These are phyloP conservation scores for Drosophila sechellia DNA, from an alignment of 1,140 invertebrate genomes.

Conservation along the genomic window DNA sequence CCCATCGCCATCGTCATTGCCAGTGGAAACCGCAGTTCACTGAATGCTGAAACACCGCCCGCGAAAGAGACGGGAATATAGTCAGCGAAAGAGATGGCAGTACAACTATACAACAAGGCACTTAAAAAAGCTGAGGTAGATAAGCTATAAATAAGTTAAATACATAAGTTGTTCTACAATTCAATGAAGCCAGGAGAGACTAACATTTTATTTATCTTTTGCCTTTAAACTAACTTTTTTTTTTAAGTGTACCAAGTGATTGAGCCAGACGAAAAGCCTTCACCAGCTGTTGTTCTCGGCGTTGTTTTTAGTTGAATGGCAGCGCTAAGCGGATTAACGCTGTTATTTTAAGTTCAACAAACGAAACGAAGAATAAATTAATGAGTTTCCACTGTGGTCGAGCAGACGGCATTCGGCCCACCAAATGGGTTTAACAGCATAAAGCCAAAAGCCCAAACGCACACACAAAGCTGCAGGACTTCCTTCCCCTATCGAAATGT, in stretches of 20 bases:
- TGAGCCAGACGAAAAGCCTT: constrained; percentile 26
- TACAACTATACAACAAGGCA: not conserved
- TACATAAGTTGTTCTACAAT: too few relatives aligned
- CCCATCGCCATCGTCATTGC: constrained; percentile 40
- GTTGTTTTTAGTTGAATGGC: constrained; percentile 76
- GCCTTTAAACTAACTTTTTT: not conserved
- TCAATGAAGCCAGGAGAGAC: too few relatives aligned
- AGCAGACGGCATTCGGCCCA: constrained; percentile 36
- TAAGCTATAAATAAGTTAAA: not conserved
- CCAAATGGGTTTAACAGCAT: constrained; percentile 69
- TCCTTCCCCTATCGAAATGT: constrained; percentile 33
- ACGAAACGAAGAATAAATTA: constrained; percentile 81
- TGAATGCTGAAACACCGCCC: constrained; percentile 31
- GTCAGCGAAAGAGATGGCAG: constrained; percentile 7
- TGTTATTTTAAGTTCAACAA: constrained; percentile 83
- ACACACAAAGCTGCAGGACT: constrained; percentile 25
- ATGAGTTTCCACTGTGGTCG: constrained; percentile 81
- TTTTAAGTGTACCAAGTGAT: constrained; percentile 8
- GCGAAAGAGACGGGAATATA: not conserved
- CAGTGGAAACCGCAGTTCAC: constrained; percentile 57
- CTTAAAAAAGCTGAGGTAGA: not conserved
- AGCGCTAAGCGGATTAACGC: constrained; percentile 79
- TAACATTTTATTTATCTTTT: too few relatives aligned
- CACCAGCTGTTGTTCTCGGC: constrained; percentile 44
- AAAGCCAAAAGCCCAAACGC: constrained; percentile 72